Evolutionary conservation across 2,797 vertebrate genomes (phyloP), one percentile per base, ranked within the genome.

Genomic region (Chanos chanos): DNA sequence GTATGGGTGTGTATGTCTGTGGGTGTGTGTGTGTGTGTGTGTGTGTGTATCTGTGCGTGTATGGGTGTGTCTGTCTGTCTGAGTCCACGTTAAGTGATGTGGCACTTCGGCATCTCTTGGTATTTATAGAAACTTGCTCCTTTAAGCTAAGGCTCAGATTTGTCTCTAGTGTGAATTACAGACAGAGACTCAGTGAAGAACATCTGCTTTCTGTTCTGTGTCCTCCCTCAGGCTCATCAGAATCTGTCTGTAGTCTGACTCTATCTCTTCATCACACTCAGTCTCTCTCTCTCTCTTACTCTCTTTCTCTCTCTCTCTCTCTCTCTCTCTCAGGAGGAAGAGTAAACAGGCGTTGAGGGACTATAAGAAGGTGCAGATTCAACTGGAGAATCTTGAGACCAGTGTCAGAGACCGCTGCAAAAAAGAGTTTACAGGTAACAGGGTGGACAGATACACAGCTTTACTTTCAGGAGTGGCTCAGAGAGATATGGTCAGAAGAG

Each of bases 321-420:
- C 21, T 21, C 15, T 59, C 15, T 25, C 22, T 61, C 3, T 15
- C 51, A 99, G 96, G 89, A 92, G 95, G 69, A 99, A 98, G 83
- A 99, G 96, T 77, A 99, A 98, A 67, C 96, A 97, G 85, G 96
- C 96, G 48, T 79, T 98, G 61, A 88, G 94, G 64, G 96, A 99
- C 81, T 99, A 98, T 73, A 99, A 97, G 87, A 99, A 99, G 82
- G 96, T 99, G 66, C 96, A 99, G 86, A 98, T 97, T 75, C 96
- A 99, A 58, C 78, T 99, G 77, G 96, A 99, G 86, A 98, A 97
- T 68, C 87, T 99, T 76, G 96, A 99, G 82, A 99, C 95, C 3
- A 99, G 95, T 0, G 96, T 99, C 70, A 91, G 96, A 61, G 96
- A 99, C 78, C 94, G 95, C 72, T 99, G 96, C 83, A 99, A 99